Percentiles rank a stretch among this genome's conserved stretches.
phyloP scores from a whole-genome alignment of 2,113 vertebrate species.

The Chascanopsetta lugubris region DNA sequence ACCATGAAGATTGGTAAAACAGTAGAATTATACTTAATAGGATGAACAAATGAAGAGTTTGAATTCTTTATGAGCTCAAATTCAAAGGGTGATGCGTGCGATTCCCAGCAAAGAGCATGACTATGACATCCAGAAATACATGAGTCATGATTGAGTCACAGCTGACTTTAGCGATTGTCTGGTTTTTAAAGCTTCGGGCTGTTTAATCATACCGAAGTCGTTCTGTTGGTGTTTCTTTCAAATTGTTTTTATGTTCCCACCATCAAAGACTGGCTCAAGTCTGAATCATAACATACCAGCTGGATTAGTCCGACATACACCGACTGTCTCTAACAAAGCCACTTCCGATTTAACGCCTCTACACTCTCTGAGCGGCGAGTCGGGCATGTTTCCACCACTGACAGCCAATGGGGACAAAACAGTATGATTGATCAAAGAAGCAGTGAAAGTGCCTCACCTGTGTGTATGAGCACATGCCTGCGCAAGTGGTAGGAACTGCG shows the following conservation, averaged over 20 bases:
- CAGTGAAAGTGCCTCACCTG: constrained; percentile 82
- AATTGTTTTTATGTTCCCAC: neutral
- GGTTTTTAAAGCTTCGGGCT: constrained; percentile 12
- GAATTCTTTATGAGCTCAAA: constrained; percentile 10
- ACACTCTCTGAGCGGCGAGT: neutral
- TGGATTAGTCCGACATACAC: neutral
- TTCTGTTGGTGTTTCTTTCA: neutral
- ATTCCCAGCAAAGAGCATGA: constrained; percentile 66
- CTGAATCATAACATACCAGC: neutral
- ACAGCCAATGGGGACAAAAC: neutral
- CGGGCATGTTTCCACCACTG: neutral
- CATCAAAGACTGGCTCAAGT: neutral
- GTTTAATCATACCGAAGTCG: neutral
- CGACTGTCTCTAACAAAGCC: neutral
- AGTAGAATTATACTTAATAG: neutral
- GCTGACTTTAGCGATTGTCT: constrained; percentile 19
- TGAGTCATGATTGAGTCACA: constrained; percentile 58
- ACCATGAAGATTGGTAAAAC: too few species aligned
- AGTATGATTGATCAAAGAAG: constrained; percentile 19
- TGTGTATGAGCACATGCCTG: constrained; percentile 98
- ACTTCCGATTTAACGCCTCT: neutral
- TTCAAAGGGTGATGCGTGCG: constrained; percentile 13
- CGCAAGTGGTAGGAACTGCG: constrained; percentile 98
- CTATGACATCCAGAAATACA: constrained; percentile 53
- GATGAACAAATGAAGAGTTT: neutral